Conservation (phyloP, 2,888 invertebrate species). For the Plagiodera versicolora region DNA sequence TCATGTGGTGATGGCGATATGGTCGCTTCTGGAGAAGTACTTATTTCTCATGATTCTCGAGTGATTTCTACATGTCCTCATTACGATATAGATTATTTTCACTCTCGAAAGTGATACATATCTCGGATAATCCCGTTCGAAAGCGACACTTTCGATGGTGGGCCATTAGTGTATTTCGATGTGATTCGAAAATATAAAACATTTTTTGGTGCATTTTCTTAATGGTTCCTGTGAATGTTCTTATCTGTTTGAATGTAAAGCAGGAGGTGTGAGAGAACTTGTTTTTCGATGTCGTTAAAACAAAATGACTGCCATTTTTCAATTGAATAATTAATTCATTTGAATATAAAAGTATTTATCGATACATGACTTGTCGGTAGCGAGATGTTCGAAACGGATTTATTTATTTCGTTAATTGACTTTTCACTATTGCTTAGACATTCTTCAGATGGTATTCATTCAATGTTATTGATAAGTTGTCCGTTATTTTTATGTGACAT, state of each 20-base stretch:
- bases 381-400: conserved; percentile 33
- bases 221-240: conserved; percentile 37
- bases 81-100: background rate
- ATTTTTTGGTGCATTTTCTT: conserved; percentile 35
- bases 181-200: conserved; percentile 31
- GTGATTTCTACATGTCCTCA: background rate
- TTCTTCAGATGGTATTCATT: conserved; percentile 16
- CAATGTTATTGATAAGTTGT: too few relatives aligned
- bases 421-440: conserved; percentile 32
- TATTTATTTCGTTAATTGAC: conserved; percentile 38
- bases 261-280: conserved; percentile 46
- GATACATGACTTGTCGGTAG: conserved; percentile 39
- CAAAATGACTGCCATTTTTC: conserved; percentile 47
- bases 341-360: conserved; percentile 49
- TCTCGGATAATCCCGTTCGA: background rate
- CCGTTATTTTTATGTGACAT: too few relatives aligned
- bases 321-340: conserved; percentile 48
- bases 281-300: conserved; percentile 45
- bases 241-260: conserved; percentile 39
- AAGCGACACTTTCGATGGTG: conserved; percentile 19
- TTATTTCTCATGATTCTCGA: background rate
- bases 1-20: too few relatives aligned
- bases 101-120: background rate
- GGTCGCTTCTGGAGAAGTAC: too few relatives aligned
- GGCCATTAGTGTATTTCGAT: conserved; percentile 32